These are phyloP conservation scores for Heliothis subflexa DNA, from an alignment of 1,140 invertebrate species.

Conservation along the genomic window DNA sequence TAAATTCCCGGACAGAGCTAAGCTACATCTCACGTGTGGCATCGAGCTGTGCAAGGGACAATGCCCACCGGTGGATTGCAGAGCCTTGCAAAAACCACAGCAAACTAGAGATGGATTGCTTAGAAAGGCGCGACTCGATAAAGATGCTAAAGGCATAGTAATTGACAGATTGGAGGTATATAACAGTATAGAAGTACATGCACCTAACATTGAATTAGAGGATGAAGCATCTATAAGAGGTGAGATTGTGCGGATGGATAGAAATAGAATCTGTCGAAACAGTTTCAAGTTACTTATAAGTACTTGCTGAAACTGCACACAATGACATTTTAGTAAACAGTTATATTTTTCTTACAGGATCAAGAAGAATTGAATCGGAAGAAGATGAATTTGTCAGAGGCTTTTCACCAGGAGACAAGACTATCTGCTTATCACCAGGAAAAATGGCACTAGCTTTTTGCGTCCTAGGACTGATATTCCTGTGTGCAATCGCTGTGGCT, in stretches of 20 bases:
- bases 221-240: conserved; percentile 85
- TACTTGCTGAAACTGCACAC: too few relatives aligned
- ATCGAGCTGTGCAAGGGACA: conserved; percentile 89
- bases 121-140: conserved; percentile 80
- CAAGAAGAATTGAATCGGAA: conserved; percentile 76
- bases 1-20: conserved; percentile 92
- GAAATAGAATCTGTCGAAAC: background rate
- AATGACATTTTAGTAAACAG: background rate
- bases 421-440: conserved; percentile 90
- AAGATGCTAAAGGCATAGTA: conserved; percentile 86
- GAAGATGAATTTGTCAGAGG: conserved; percentile 75
- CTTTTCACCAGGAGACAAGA: conserved; percentile 86
- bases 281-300: background rate
- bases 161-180: conserved; percentile 91
- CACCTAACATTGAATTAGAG: conserved; percentile 90
- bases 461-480: conserved; percentile 89
- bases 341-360: conserved; percentile 60
- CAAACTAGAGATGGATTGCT: conserved; percentile 81
- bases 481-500: conserved; percentile 89
- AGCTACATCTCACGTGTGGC: conserved; percentile 90
- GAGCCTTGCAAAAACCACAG: conserved; percentile 75
- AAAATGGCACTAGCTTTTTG: conserved; percentile 91
- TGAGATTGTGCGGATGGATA: conserved; percentile 39
- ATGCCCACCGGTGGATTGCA: conserved; percentile 88
- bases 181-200: conserved; percentile 92